Evolutionary conservation across 2,888 invertebrate genomes (phyloP).

Genomic region (Melanchra persicariae): DNA sequence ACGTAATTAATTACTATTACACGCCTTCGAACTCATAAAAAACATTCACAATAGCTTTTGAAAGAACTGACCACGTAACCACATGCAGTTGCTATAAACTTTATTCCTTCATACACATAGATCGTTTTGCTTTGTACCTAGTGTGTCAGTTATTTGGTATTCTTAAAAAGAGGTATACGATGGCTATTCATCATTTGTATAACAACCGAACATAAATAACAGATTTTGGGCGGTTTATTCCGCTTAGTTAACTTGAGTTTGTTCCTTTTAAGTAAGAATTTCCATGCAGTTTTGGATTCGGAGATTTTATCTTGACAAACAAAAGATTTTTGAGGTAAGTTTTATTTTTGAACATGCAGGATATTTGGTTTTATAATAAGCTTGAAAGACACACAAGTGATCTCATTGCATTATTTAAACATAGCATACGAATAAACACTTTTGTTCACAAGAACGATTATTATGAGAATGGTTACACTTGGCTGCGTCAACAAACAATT

Average conservation of each 20-base stretch:
- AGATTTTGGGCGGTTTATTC: slow-evolving; percentile 76
- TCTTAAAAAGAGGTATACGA: slow-evolving; percentile 68
- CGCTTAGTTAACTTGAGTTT: slow-evolving; percentile 66
- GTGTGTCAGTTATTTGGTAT: slow-evolving; percentile 18
- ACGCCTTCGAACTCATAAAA: slow-evolving; percentile 74
- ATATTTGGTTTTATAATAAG: not conserved
- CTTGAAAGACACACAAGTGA: not conserved
- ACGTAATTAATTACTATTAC: slow-evolving; percentile 77
- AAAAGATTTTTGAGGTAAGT: not conserved
- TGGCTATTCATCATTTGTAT: slow-evolving; percentile 81
- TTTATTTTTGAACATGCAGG: not conserved
- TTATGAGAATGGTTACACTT: not conserved
- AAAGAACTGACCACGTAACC: slow-evolving; percentile 51
- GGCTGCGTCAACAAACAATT: no score
- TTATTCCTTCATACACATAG: slow-evolving; percentile 41
- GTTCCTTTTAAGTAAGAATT: slow-evolving; percentile 31
- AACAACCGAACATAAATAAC: slow-evolving; percentile 83
- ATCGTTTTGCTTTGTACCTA: slow-evolving; percentile 43
- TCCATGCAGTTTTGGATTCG: slow-evolving; percentile 12
- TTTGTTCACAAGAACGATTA: not conserved
- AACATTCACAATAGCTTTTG: slow-evolving; percentile 72
- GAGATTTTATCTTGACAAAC: slow-evolving; percentile 17
- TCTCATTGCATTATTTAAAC: not conserved
- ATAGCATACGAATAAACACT: not conserved
- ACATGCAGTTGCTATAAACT: not conserved